phyloP scores from a whole-genome alignment of 2,888 invertebrate genomes.

The Parnassius smintheus region DNA sequence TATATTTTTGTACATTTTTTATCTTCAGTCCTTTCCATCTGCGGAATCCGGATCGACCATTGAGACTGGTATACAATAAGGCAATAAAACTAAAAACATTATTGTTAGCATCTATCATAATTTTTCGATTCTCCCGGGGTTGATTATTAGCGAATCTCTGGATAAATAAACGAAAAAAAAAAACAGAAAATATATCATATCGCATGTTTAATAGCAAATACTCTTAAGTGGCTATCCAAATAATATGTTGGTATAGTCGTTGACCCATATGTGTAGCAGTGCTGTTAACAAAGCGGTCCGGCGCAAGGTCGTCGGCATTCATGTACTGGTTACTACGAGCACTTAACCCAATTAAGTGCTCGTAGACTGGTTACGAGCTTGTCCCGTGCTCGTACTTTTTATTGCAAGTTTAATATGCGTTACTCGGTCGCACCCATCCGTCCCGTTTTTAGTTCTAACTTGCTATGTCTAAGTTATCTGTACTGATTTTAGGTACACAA shows the following conservation, averaged over 20 bases:
- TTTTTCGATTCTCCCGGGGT: too few relatives aligned
- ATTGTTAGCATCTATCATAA: too few relatives aligned
- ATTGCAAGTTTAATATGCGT: constrained; percentile 5
- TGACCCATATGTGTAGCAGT: constrained; percentile 49
- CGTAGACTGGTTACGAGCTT: constrained; percentile 41
- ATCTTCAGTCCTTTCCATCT: too few relatives aligned
- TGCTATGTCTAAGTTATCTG: constrained; percentile 6
- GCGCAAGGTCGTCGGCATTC: constrained; percentile 70
- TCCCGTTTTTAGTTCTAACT: constrained; percentile 14
- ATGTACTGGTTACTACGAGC: constrained; percentile 50
- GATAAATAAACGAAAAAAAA: too few relatives aligned
- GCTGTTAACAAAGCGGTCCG: constrained; percentile 47
- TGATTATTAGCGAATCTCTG: too few relatives aligned
- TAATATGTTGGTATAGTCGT: constrained; percentile 30
- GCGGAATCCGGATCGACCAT: too few relatives aligned
- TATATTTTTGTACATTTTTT: too few relatives aligned
- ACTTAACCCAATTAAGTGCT: too few relatives aligned
- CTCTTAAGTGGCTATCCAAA: constrained; percentile 20
- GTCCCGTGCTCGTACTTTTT: constrained; percentile 15
- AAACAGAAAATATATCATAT: too few relatives aligned
- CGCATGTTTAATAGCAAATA: constrained; percentile 27
- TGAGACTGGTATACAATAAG: too few relatives aligned
- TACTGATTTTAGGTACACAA: constrained; percentile 5
- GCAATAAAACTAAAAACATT: too few relatives aligned
- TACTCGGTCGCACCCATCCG: constrained; percentile 10